Evolutionary conservation across 2,797 vertebrate genomes (phyloP).

Genomic region (Clarias fuscus): DNA sequence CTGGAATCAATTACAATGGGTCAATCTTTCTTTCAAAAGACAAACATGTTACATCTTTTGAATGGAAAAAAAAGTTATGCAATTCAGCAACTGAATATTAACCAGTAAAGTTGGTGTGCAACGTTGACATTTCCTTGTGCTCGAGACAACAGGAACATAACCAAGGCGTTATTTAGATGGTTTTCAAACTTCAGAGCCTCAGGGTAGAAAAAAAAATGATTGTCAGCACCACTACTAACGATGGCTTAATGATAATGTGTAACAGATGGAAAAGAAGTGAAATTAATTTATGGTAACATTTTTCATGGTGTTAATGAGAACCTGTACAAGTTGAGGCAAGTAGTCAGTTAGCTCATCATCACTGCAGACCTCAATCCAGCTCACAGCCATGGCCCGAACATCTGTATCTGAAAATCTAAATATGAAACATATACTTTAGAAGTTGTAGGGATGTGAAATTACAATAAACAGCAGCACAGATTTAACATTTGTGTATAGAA

Average conservation of each 20-base stretch:
- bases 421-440: conserved; percentile 2
- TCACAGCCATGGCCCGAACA: conserved; percentile 85
- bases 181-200: conserved; percentile 95
- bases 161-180: conserved; percentile 87
- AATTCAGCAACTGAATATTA: conserved; percentile 49
- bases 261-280: not conserved
- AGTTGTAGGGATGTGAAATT: not conserved
- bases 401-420: conserved; percentile 92
- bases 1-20: conserved; percentile 65
- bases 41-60: not conserved
- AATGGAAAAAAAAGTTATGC: not conserved
- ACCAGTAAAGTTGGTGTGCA: conserved; percentile 95
- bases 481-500: not conserved
- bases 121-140: conserved; percentile 89
- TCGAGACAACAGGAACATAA: conserved; percentile 88
- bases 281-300: not conserved
- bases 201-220: not conserved
- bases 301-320: conserved; percentile 54
- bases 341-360: conserved; percentile 94
- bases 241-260: not conserved
- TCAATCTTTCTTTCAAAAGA: not conserved
- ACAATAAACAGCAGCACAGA: not conserved
- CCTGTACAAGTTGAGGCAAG: conserved; percentile 96
- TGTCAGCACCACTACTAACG: not conserved
- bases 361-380: conserved; percentile 88